phyloP scores from a whole-genome alignment of 1,140 invertebrate species.

The Littorina saxatilis region DNA sequence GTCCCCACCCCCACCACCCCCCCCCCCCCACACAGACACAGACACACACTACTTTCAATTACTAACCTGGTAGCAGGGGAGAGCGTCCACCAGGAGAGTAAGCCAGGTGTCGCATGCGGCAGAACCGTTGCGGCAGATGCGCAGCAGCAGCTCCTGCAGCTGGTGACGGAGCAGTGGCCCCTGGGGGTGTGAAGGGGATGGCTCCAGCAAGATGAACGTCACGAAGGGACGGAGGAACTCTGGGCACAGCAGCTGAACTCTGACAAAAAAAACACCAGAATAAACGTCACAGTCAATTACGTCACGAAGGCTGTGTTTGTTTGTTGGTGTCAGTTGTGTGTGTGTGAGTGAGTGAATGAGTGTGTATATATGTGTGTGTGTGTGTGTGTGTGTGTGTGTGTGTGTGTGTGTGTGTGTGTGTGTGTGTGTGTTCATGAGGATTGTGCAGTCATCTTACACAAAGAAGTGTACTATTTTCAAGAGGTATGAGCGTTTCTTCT shows the following conservation, averaged over 20 bases:
- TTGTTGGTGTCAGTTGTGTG: background rate
- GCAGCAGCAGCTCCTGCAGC: constrained; percentile 24
- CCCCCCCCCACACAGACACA: too few relatives aligned
- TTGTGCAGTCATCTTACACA: too few relatives aligned
- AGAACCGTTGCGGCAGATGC: background rate
- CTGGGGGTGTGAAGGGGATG: constrained; percentile 38
- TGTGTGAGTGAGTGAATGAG: too few relatives aligned
- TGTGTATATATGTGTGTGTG: constrained; percentile 14
- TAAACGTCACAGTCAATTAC: too few relatives aligned
- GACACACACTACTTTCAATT: too few relatives aligned
- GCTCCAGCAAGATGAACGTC: constrained; percentile 57
- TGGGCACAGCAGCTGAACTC: constrained; percentile 39
- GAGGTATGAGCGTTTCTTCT: too few relatives aligned
- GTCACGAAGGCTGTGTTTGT: background rate
- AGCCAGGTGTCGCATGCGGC: background rate
- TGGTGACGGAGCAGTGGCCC: background rate
- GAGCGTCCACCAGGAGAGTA: background rate
- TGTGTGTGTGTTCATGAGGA: too few relatives aligned
- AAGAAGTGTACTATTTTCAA: too few relatives aligned
- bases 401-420: background rate
- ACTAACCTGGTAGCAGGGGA: constrained; percentile 37
- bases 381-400: constrained; percentile 7
- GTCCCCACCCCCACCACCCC: background rate
- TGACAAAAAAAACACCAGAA: constrained; percentile 34
- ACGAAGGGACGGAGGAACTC: constrained; percentile 55